Conservation (phyloP, 2,888 invertebrate species). For the Acrobasis suavella region DNA sequence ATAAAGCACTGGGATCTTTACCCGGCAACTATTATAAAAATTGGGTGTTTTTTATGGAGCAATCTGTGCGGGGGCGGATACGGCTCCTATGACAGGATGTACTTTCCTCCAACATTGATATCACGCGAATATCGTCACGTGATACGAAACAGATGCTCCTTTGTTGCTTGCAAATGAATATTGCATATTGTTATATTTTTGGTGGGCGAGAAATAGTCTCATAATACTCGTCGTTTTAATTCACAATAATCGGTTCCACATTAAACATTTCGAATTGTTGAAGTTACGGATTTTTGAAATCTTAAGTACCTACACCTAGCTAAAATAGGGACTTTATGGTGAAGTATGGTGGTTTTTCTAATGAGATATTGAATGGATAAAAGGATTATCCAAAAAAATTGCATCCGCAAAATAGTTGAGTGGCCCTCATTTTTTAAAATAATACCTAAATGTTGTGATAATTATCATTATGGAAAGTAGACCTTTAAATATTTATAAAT, state of each 20-base stretch:
- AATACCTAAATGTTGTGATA: too few relatives aligned
- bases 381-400: too few relatives aligned
- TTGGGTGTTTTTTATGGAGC: conserved; percentile 75
- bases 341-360: too few relatives aligned
- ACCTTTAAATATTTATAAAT: too few relatives aligned
- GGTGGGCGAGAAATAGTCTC: background rate
- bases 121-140: conserved; percentile 69
- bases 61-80: conserved; percentile 77
- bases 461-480: too few relatives aligned
- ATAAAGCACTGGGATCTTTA: conserved; percentile 70
- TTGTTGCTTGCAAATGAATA: conserved; percentile 32
- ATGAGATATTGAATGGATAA: too few relatives aligned
- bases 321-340: too few relatives aligned
- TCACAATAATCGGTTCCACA: too few relatives aligned
- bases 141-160: conserved; percentile 67
- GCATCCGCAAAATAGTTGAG: too few relatives aligned
- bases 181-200: conserved; percentile 19
- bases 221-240: background rate
- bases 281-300: background rate
- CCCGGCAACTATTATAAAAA: conserved; percentile 75
- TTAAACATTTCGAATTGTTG: background rate
- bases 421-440: too few relatives aligned
- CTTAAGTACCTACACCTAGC: background rate
- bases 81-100: conserved; percentile 79
- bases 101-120: conserved; percentile 65